phyloP scores from a whole-genome alignment of 23 tunicate species.

The Diplosoma virens region DNA sequence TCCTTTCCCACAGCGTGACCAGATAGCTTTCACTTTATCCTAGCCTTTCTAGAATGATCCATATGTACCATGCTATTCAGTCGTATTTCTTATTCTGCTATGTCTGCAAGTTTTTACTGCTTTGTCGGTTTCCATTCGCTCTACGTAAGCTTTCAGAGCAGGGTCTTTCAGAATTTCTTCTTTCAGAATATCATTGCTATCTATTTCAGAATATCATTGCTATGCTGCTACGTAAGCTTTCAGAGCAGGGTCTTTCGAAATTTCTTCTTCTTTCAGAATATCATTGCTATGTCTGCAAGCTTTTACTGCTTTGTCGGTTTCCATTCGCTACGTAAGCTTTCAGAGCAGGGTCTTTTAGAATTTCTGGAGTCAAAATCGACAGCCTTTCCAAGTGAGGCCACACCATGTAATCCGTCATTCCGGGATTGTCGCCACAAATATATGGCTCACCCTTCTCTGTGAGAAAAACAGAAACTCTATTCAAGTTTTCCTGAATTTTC shows the following conservation, averaged over 20 bases:
- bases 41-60: no score
- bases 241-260: not conserved
- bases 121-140: slow-evolving; percentile 26
- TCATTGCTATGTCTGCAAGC: slow-evolving; percentile 37
- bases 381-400: slow-evolving; percentile 68
- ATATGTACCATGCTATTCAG: no score
- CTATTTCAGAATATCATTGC: no score
- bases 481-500: slow-evolving; percentile 14
- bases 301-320: slow-evolving; percentile 31
- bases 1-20: no score
- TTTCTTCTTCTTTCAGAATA: no score
- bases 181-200: no score
- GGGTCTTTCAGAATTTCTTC: not conserved
- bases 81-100: no score
- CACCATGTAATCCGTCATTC: slow-evolving; percentile 67
- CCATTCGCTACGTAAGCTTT: slow-evolving; percentile 34
- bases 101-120: slow-evolving; percentile 46
- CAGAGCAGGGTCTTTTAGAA: not conserved
- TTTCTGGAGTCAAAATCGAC: not conserved
- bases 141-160: slow-evolving; percentile 6
- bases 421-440: slow-evolving; percentile 51
- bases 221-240: slow-evolving; percentile 19
- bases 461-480: slow-evolving; percentile 14
- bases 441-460: slow-evolving; percentile 12
- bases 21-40: no score